Percentiles rank a stretch among this genome's conserved stretches.
Conservation (phyloP, 2,888 invertebrate species). For the Frankliniella intonsa region DNA sequence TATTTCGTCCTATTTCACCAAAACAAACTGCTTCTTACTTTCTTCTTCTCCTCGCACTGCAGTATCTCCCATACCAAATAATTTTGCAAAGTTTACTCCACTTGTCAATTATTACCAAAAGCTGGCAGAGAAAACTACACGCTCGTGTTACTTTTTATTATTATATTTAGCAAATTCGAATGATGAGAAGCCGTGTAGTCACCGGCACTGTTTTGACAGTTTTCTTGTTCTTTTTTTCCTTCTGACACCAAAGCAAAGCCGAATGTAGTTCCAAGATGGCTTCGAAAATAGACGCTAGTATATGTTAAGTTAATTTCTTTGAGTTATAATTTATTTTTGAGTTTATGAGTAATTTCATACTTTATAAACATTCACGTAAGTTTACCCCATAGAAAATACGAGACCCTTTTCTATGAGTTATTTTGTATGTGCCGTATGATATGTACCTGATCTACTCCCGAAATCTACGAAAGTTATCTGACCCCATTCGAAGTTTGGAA, state of each 20-base stretch:
- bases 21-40: neutral
- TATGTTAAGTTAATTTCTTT: slow-evolving; percentile 24
- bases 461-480: neutral
- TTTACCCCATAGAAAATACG: neutral
- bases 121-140: too few species aligned
- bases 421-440: too few species aligned
- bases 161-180: too few species aligned
- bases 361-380: neutral
- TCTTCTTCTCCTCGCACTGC: neutral
- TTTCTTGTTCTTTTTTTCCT: slow-evolving; percentile 6
- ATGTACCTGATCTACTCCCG: too few species aligned
- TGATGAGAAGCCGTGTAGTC: neutral
- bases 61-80: too few species aligned
- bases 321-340: neutral
- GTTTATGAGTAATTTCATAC: neutral
- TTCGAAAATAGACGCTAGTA: slow-evolving; percentile 22
- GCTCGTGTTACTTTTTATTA: too few species aligned
- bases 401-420: too few species aligned
- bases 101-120: too few species aligned
- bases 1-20: slow-evolving; percentile 14
- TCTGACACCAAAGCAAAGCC: neutral
- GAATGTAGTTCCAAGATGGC: slow-evolving; percentile 26
- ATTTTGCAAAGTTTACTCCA: neutral
- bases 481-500: neutral
- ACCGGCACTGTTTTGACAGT: slow-evolving; percentile 13